Evolutionary conservation across 2,113 vertebrate genomes (phyloP).

Genomic region (Hippocampus barbouri): DNA sequence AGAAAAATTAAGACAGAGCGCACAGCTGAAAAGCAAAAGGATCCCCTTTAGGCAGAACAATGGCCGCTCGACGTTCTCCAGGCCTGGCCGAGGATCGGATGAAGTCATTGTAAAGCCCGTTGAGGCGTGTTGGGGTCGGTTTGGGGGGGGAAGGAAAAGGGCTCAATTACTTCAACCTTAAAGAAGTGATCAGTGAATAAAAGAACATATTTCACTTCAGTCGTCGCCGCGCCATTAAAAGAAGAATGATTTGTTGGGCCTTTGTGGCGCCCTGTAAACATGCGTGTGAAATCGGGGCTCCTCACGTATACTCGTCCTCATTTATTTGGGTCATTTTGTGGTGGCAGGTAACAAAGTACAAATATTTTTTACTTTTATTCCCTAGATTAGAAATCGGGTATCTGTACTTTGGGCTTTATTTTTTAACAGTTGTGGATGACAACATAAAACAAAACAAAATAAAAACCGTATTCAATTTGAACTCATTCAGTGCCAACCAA

Average conservation of each 20-base stretch:
- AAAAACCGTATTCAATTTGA: no score
- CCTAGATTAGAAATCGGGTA: background rate
- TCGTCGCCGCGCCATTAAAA: slow-evolving; percentile 94
- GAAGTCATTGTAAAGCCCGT: slow-evolving; percentile 99
- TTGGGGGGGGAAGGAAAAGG: slow-evolving; percentile 59
- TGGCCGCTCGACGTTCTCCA: slow-evolving; percentile 81
- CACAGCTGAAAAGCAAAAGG: slow-evolving; percentile 85
- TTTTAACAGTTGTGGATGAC: background rate
- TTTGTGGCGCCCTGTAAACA: slow-evolving; percentile 79
- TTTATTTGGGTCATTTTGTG: background rate
- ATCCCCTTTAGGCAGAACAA: slow-evolving; percentile 84
- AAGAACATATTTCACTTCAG: slow-evolving; percentile 97
- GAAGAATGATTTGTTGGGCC: slow-evolving; percentile 92
- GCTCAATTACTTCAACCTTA: slow-evolving; percentile 98
- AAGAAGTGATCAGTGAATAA: slow-evolving; percentile 99
- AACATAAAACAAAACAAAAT: no score
- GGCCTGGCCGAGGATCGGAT: slow-evolving; percentile 83
- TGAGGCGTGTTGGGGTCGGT: slow-evolving; percentile 59
- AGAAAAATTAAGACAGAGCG: slow-evolving; percentile 92
- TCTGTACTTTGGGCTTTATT: background rate
- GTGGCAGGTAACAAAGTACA: background rate
- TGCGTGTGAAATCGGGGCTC: slow-evolving; percentile 60
- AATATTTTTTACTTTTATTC: background rate
- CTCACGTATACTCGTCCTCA: background rate
- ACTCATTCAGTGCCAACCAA: no score